These are phyloP conservation scores for Dermolepida albohirtum DNA, from an alignment of 2,888 invertebrate species.

Conservation along the genomic window DNA sequence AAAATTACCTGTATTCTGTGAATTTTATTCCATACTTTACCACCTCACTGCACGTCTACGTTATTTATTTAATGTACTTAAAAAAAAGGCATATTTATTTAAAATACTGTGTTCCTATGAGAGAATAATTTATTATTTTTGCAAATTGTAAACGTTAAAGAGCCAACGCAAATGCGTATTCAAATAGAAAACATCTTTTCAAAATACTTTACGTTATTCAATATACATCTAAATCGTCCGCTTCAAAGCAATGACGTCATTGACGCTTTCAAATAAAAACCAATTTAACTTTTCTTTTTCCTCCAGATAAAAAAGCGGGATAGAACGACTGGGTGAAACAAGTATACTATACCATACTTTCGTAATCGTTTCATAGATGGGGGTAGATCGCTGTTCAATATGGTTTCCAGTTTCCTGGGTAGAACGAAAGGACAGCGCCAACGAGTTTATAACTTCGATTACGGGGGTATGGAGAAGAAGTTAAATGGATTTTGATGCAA, in stretches of 20 bases:
- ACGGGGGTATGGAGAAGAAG: conserved; percentile 3
- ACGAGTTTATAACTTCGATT: conserved; percentile 27
- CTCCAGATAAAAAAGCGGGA: not conserved
- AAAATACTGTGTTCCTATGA: no score
- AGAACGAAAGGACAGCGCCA: not conserved
- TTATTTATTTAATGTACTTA: no score
- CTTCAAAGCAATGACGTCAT: conserved; percentile 7
- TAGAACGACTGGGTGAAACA: conserved; percentile 1
- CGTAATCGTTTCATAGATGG: conserved; percentile 9
- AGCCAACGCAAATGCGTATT: no score
- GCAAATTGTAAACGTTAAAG: no score
- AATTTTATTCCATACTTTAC: no score
- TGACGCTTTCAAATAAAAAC: conserved; percentile 25
- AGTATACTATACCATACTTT: conserved; percentile 22
- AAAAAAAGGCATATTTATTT: no score
- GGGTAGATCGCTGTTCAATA: conserved; percentile 25
- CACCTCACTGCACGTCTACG: no score
- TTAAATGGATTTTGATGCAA: conserved; percentile 26
- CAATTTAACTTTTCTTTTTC: conserved; percentile 33
- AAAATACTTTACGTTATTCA: no score
- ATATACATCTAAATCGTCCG: conserved; percentile 7
- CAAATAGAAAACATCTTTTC: no score
- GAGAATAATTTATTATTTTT: no score
- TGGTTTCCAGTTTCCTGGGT: not conserved
- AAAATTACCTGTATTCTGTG: no score